Evolutionary conservation across 2,888 invertebrate species (phyloP).

Genomic region (Rambutsinella grinnellia): DNA sequence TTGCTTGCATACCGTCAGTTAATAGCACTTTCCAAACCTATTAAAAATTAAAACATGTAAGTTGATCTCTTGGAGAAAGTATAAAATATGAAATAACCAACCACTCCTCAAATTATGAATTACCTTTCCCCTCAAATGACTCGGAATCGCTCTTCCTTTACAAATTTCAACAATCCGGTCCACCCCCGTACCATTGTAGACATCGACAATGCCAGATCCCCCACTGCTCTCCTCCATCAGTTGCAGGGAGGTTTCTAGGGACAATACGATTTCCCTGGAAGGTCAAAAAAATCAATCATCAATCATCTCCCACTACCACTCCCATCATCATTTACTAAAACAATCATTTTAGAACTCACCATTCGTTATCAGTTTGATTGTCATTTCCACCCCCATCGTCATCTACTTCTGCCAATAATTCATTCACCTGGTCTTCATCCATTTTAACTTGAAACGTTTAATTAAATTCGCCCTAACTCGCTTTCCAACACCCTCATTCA

Average conservation of each 20-base stretch:
- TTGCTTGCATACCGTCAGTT: conserved; percentile 90
- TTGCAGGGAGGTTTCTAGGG: conserved; percentile 57
- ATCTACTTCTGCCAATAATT: conserved; percentile 10
- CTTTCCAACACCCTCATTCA: too few species aligned
- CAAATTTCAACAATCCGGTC: conserved; percentile 63
- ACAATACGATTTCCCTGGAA: conserved; percentile 57
- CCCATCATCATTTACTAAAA: background rate
- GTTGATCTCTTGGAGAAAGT: background rate
- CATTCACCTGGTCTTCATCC: conserved; percentile 27
- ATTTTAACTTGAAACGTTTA: too few species aligned
- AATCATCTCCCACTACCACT: background rate
- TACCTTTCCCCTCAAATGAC: conserved; percentile 63
- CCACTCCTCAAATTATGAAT: background rate
- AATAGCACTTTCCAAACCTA: conserved; percentile 34
- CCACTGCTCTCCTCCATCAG: conserved; percentile 37
- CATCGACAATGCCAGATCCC: conserved; percentile 35
- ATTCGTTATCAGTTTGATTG: conserved; percentile 30
- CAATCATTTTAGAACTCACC: conserved; percentile 23
- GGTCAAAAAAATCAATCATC: background rate
- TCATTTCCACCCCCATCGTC: conserved; percentile 9
- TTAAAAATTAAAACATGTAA: background rate
- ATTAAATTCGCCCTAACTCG: too few species aligned
- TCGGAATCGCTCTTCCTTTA: conserved; percentile 61
- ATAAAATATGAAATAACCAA: background rate
- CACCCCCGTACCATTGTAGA: conserved; percentile 37